These are phyloP conservation scores for Linnaemya tessellans DNA, from an alignment of 2,888 invertebrate species.

Conservation along the genomic window DNA sequence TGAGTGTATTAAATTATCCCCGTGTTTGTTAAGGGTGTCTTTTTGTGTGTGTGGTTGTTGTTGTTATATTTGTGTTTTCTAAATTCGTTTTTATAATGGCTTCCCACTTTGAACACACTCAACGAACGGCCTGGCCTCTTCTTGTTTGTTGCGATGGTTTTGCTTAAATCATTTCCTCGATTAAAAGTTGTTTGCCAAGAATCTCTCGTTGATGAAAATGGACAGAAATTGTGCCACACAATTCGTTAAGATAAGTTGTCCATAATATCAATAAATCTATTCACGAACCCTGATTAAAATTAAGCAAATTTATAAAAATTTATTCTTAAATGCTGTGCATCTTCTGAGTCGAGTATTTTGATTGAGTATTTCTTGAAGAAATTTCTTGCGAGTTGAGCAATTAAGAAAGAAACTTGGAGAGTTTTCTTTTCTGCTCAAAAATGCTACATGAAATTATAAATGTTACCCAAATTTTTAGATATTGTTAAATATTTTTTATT, in stretches of 20 bases:
- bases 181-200: conserved; percentile 18
- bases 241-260: neutral
- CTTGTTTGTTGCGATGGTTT: conserved; percentile 15
- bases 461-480: too few species aligned
- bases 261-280: neutral
- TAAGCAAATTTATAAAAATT: neutral
- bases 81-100: conserved; percentile 61
- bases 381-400: too few species aligned
- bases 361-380: too few species aligned
- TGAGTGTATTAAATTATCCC: conserved; percentile 17
- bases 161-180: conserved; percentile 22
- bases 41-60: conserved; percentile 30
- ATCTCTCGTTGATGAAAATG: neutral
- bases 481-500: too few species aligned
- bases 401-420: too few species aligned
- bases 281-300: neutral
- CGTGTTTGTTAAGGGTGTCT: conserved; percentile 52
- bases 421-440: too few species aligned
- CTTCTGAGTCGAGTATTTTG: too few species aligned
- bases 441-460: too few species aligned
- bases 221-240: too few species aligned
- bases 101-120: conserved; percentile 64
- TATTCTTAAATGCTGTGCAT: neutral
- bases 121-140: conserved; percentile 38
- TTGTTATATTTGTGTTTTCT: conserved; percentile 20